Evolutionary conservation across 2,888 invertebrate genomes (phyloP).

Genomic region (Catocala sponsa): DNA sequence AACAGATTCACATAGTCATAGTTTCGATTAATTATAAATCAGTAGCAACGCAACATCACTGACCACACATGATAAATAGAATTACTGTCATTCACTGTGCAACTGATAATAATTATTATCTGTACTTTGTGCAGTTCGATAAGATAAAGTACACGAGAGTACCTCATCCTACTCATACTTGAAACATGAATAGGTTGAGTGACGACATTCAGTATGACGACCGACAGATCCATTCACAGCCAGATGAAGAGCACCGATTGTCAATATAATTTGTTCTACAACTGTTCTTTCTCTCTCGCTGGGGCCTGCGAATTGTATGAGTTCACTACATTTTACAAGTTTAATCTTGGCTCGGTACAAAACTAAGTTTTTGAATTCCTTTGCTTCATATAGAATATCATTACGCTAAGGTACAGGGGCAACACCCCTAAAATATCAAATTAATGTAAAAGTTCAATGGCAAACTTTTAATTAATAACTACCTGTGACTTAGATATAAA

Average conservation of each 20-base stretch:
- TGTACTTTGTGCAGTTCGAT: slow-evolving; percentile 20
- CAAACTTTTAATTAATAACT: too few relatives aligned
- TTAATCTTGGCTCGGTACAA: too few relatives aligned
- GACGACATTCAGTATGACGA: slow-evolving; percentile 18
- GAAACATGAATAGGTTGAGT: slow-evolving; percentile 14
- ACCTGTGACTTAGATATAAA: too few relatives aligned
- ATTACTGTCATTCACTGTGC: slow-evolving; percentile 5
- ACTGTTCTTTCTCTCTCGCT: slow-evolving; percentile 22
- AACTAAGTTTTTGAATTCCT: too few relatives aligned
- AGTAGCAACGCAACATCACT: slow-evolving; percentile 18
- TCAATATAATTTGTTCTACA: slow-evolving; percentile 41
- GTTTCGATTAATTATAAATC: slow-evolving; percentile 3
- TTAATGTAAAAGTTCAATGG: too few relatives aligned
- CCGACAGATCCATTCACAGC: slow-evolving; percentile 14
- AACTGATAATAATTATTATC: slow-evolving; percentile 24
- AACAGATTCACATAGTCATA: background rate
- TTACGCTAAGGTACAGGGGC: too few relatives aligned
- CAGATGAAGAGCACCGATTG: slow-evolving; percentile 19
- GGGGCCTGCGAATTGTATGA: too few relatives aligned
- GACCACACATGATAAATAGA: slow-evolving; percentile 15
- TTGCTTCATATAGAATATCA: too few relatives aligned
- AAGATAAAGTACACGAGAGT: slow-evolving; percentile 16
- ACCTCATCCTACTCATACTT: slow-evolving; percentile 13
- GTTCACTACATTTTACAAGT: too few relatives aligned
- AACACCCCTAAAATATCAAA: too few relatives aligned